A percentile compares a stretch with the other conserved stretches of the same genome.
These are phyloP conservation scores for Drosophila busckii DNA, from an alignment of 1,140 invertebrate genomes.

Conservation along the genomic window DNA sequence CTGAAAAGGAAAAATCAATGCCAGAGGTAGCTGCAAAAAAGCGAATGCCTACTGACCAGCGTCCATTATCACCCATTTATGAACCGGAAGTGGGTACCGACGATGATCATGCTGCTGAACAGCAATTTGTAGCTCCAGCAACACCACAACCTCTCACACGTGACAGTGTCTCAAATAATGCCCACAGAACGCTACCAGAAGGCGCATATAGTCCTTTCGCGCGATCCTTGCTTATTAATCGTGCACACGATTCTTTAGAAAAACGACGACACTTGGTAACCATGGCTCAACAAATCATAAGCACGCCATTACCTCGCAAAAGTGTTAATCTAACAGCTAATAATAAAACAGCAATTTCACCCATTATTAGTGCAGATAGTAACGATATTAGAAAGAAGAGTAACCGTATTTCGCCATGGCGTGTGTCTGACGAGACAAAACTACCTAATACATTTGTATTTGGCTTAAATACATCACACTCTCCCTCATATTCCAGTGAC, in stretches of 20 bases:
- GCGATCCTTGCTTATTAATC: slow-evolving; percentile 51
- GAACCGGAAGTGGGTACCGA: slow-evolving; percentile 23
- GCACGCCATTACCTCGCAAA: slow-evolving; percentile 50
- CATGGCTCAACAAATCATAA: slow-evolving; percentile 49
- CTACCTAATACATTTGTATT: slow-evolving; percentile 62
- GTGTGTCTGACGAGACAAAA: slow-evolving; percentile 41
- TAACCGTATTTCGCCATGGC: slow-evolving; percentile 54
- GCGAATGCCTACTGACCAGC: not conserved
- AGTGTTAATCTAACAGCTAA: not conserved
- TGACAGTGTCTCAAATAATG: too few relatives aligned
- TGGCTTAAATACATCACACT: slow-evolving; percentile 50
- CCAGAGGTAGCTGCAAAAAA: not conserved
- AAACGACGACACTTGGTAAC: slow-evolving; percentile 39
- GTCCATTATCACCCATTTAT: slow-evolving; percentile 36
- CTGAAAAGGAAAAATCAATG: not conserved
- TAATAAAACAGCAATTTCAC: slow-evolving; percentile 29
- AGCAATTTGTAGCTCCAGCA: too few relatives aligned
- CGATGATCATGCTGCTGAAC: not conserved
- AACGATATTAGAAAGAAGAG: not conserved
- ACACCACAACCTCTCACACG: too few relatives aligned
- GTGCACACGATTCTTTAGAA: not conserved
- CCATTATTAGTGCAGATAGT: slow-evolving; percentile 19
- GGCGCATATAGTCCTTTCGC: slow-evolving; percentile 55
- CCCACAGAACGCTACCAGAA: slow-evolving; percentile 9
- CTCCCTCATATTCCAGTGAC: slow-evolving; percentile 72